Base-by-base conservation (phyloP, 2,888 invertebrate species). In the Cataglyphis albicans region DNA sequence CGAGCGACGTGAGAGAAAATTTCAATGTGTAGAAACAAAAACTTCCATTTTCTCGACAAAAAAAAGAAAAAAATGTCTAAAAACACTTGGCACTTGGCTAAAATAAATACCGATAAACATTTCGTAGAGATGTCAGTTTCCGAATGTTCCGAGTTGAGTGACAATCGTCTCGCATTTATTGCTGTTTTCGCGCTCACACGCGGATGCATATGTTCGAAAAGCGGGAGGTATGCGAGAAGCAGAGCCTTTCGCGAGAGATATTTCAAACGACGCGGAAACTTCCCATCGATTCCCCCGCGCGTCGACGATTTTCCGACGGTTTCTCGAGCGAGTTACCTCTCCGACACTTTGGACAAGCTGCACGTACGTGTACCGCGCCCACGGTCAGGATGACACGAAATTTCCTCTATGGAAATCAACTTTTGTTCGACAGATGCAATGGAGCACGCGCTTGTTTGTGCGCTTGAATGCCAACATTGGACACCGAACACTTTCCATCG, bases 371-470 rank as follows among this genome's bases (percentile, higher is more conserved):
- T 48, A 57, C 75, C 7, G 5, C 64, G 70, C 12, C n/a, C 25
- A 41, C 80, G 59, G 73, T 64, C 80, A 83, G 72, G 87, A 80
- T 74, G 84, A 80, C 81, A 57, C 65, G 75, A 84, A 87, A 89
- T 89, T 89, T 89, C 84, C 88, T 87, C 73, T 64, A 83, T 89
- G 86, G 86, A 87, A 89, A 89, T 88, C 87, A 88, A 88, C 70
- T 85, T 87, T 74, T 55, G 68, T 70, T 78, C 65, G 88, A 82
- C 87, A 88, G 89, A 82, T 86, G 82, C 61, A 32, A 73, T 25
- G 57, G 55, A 48, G 57, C 63, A 57, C 65, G 70, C 87, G 84
- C 74, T 80, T 59, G 84, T 67, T 72, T 59, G 48, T 63, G 78
- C 81, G 74, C 73, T 25, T 68, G 84, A 75, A 72, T 21, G 65